Evolutionary conservation across 2,797 vertebrate genomes (phyloP), one percentile per base, ranked within the genome.

Genomic region (Xiphorhynchus erythropygius): DNA sequence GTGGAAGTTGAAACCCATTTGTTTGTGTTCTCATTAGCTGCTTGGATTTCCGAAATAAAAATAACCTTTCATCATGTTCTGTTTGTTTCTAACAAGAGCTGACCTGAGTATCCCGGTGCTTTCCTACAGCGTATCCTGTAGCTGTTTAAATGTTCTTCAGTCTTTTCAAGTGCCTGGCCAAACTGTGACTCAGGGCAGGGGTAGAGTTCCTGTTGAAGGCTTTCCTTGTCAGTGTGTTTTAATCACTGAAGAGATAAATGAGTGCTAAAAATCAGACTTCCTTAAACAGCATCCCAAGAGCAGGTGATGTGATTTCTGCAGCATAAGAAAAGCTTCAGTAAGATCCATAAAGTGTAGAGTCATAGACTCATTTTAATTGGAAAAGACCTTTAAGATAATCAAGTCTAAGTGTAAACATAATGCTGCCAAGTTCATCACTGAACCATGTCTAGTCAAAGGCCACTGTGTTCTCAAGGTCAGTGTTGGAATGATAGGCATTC

Each of bases 81-180:
- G 44, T 69, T 86, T 93, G 41, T 87, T 62, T 87, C 71, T 88
- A n/a, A 63, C 28, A 77, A 68, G 52, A 28, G 24, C 24, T 77
- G 67, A 41, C 39, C 57, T n/a, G 52, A 73, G 46, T 57, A 87
- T 47, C 44, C 60, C 32, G 28, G 42, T 90, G 30, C 56, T 90
- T 96, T 94, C 84, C 47, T 90, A 52, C 62, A 91, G 68, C 70
- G 60, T 95, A 87, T 90, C 89, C 96, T 95, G 92, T 84, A 35
- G 81, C 56, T 85, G 64, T 83, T 89, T n/a, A 74, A 89, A 49
- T 70, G 65, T 89, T 78, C 76, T 85, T 86, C 15, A 18, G 75
- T 77, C 62, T 96, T 67, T 86, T 27, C 4, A 33, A 89, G 32
- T 84, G 76, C 28, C 69, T 92, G 71, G 65, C 39, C 67, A 82